Evolutionary conservation across 2,797 vertebrate species (phyloP), one percentile per base, ranked within the genome.

Genomic region (Enteromius unitaeniatus): DNA sequence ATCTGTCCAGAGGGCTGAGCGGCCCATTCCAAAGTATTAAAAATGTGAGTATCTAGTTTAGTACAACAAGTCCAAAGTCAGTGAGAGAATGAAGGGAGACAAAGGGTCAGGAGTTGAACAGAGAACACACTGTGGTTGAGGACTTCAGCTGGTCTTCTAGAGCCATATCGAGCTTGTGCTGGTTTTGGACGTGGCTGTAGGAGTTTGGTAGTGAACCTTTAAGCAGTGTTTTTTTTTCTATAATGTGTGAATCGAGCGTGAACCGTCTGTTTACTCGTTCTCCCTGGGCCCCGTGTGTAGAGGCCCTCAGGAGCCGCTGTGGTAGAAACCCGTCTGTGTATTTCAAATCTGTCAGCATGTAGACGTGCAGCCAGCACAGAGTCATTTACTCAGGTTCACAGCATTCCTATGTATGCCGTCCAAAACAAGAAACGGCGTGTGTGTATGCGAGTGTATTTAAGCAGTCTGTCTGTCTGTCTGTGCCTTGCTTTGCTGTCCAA

Each of bases 341-440:
- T 86, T 85, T 86, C 73, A 86, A 65, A 68, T 83, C 58, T 81
- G 80, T 85, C 87, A 86, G 80, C 23, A 47, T 55, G 62, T 37
- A 80, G 28, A 67, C 17, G 23, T 84, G 26, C 75, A 77, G 68
- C 81, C 85, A 84, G 79, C 60, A 34, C 69, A 76, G 34, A 74
- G 70, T 83, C 80, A 81, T 82, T 79, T 76, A 40, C 67, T 78
- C 74, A 83, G 82, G 82, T 70, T 84, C 77, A 77, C 62, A 70
- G 64, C 72, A 70, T 83, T 86, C 62, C 81, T 69, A 55, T 79
- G 81, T 62, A 68, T 14, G 45, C 60, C 8, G 65, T 83, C 77
- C 81, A 83, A 83, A 73, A 70, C 64, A 42, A 58, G 64, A 65
- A 65, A 60, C n/a, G 2, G 70, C 6, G 37, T 21, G 40, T 53